These are phyloP conservation scores for Brevipalpus yothersi DNA, from an alignment of 1,140 invertebrate genomes.

Conservation along the genomic window DNA sequence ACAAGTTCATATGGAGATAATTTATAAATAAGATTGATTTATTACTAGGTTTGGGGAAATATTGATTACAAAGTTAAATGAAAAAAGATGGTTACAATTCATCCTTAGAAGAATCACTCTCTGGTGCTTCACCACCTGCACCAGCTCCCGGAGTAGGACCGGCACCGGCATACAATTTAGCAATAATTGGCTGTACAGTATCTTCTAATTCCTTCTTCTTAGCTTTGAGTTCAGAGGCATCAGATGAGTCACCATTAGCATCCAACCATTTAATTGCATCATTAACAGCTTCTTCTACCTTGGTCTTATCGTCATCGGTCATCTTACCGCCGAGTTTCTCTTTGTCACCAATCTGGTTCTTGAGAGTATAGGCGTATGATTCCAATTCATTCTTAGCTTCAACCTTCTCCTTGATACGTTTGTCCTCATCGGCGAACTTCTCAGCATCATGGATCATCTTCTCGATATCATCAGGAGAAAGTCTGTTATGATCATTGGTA, in stretches of 20 bases:
- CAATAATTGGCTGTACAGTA: constrained; percentile 23
- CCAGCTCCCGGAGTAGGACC: background rate
- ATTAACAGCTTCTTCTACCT: constrained; percentile 67
- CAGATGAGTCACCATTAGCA: constrained; percentile 48
- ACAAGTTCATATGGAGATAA: too few species aligned
- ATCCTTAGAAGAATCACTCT: background rate
- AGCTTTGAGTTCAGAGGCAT: constrained; percentile 78
- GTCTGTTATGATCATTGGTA: constrained; percentile 84
- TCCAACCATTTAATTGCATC: constrained; percentile 85
- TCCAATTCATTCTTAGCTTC: constrained; percentile 36
- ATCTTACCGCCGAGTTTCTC: constrained; percentile 33
- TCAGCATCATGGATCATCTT: constrained; percentile 92
- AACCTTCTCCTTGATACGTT: constrained; percentile 50
- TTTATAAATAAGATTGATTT: too few species aligned
- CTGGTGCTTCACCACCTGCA: background rate
- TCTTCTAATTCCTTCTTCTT: constrained; percentile 39
- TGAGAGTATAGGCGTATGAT: constrained; percentile 45
- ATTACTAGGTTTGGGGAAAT: too few species aligned
- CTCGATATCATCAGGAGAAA: constrained; percentile 90
- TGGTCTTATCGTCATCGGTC: constrained; percentile 55
- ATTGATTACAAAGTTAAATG: too few species aligned
- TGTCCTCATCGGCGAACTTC: constrained; percentile 74
- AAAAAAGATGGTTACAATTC: background rate
- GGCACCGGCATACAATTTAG: constrained; percentile 18
- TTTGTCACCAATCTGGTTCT: constrained; percentile 36